Evolutionary conservation across 2,888 invertebrate species (phyloP).

Genomic region (Morpho achilles): DNA sequence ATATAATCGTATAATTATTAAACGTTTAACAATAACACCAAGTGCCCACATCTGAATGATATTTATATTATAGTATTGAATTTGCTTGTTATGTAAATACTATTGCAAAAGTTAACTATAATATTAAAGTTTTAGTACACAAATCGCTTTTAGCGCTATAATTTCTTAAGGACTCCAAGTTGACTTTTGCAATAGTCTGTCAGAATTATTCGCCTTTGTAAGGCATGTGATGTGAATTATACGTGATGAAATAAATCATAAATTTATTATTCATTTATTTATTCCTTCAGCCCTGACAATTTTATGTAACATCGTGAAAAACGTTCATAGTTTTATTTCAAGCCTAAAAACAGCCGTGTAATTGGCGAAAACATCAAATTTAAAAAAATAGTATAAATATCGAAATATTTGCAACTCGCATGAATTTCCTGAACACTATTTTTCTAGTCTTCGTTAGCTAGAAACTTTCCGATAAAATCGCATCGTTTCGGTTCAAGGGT

Average conservation of each 20-base stretch:
- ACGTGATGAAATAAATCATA: conserved; percentile 59
- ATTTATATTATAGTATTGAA: conserved; percentile 8
- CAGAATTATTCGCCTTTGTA: conserved; percentile 43
- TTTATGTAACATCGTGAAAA: no score
- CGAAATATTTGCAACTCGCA: no score
- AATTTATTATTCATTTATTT: conserved; percentile 39
- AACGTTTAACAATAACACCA: conserved; percentile 13
- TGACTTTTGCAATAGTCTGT: conserved; percentile 31
- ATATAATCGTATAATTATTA: conserved; percentile 5
- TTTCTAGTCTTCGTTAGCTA: conserved; percentile 72
- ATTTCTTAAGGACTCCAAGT: conserved; percentile 3
- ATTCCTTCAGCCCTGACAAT: neutral
- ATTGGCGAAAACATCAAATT: no score
- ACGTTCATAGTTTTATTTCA: no score
- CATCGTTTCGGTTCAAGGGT: conserved; percentile 87
- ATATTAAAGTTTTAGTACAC: neutral
- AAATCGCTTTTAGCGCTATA: neutral
- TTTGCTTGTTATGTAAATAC: conserved; percentile 21
- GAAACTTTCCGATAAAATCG: conserved; percentile 94
- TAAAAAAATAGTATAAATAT: no score
- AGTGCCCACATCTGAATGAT: conserved; percentile 19
- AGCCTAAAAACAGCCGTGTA: no score
- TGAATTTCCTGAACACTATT: no score
- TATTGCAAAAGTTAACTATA: conserved; percentile 26
- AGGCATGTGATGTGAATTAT: conserved; percentile 62